These are phyloP conservation scores for Centrocercus urophasianus DNA, from an alignment of 2,113 vertebrate genomes.

Conservation along the genomic window DNA sequence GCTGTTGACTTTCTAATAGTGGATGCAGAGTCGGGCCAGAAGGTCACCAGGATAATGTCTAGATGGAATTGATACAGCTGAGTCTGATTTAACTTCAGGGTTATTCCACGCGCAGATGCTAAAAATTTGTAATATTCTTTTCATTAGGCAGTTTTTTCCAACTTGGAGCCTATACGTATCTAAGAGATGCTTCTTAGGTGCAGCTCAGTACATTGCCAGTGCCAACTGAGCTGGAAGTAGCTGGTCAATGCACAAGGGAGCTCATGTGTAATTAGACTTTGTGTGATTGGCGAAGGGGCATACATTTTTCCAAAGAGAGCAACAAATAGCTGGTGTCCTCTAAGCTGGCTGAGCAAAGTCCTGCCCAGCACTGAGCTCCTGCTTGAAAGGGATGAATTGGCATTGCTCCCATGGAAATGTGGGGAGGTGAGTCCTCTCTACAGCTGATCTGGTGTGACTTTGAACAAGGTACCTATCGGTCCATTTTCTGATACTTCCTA, in stretches of 20 bases:
- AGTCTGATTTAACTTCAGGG: neutral
- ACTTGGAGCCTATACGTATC: neutral
- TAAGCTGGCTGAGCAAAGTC: neutral
- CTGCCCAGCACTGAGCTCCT: neutral
- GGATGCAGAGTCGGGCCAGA: neutral
- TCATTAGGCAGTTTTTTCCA: neutral
- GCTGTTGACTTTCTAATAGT: neutral
- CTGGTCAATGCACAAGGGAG: neutral
- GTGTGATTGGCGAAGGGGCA: neutral
- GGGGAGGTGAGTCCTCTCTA: neutral
- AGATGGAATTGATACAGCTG: neutral
- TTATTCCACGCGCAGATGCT: neutral
- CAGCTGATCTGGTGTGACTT: neutral
- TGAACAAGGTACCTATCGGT: neutral
- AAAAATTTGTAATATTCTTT: neutral
- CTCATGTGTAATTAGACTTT: neutral
- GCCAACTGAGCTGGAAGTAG: neutral
- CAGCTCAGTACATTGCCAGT: accelerated
- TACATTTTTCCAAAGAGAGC: neutral
- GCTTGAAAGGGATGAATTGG: neutral
- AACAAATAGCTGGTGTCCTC: neutral
- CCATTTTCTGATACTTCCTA: neutral
- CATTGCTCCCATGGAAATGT: neutral
- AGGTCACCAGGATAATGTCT: neutral
- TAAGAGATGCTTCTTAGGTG: neutral